Percentiles rank a stretch among this genome's conserved stretches.
Conservation (phyloP, 2,888 invertebrate species). For the Yponomeuta evonymella region DNA sequence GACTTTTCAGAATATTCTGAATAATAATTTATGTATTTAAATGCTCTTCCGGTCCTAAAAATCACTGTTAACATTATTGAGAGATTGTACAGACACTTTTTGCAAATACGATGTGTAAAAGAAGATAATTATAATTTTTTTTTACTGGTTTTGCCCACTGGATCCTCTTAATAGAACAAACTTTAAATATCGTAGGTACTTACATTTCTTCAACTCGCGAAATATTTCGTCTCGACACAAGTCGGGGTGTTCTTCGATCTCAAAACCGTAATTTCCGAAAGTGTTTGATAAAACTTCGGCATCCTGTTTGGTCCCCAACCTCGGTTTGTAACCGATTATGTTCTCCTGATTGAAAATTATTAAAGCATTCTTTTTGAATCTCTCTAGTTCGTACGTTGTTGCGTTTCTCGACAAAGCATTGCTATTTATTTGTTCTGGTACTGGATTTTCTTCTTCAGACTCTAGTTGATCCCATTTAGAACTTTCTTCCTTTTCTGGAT, state of each 20-base stretch:
- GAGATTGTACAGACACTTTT: too few relatives aligned
- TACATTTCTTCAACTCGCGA: slow-evolving; percentile 41
- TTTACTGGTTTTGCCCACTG: too few relatives aligned
- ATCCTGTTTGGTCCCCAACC: slow-evolving; percentile 50
- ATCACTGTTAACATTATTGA: too few relatives aligned
- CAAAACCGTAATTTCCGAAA: slow-evolving; percentile 46
- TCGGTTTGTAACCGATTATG: slow-evolving; percentile 36
- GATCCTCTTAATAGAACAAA: too few relatives aligned
- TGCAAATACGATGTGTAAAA: too few relatives aligned
- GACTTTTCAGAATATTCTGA: too few relatives aligned
- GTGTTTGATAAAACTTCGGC: slow-evolving; percentile 40
- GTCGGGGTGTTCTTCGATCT: slow-evolving; percentile 40
- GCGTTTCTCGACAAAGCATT: slow-evolving; percentile 41
- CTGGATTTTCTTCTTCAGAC: neutral
- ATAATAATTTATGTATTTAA: too few relatives aligned
- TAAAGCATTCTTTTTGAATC: slow-evolving; percentile 49
- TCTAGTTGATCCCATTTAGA: neutral
- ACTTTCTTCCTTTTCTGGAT: neutral
- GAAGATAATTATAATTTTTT: too few relatives aligned
- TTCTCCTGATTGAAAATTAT: slow-evolving; percentile 54
- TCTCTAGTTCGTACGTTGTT: slow-evolving; percentile 51
- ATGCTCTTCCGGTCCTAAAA: too few relatives aligned
- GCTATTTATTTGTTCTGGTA: slow-evolving; percentile 23
- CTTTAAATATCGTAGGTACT: slow-evolving; percentile 7
- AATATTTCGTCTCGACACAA: slow-evolving; percentile 42